phyloP scores from a whole-genome alignment of 2,888 invertebrate species.

The Clitarchus hookeri region DNA sequence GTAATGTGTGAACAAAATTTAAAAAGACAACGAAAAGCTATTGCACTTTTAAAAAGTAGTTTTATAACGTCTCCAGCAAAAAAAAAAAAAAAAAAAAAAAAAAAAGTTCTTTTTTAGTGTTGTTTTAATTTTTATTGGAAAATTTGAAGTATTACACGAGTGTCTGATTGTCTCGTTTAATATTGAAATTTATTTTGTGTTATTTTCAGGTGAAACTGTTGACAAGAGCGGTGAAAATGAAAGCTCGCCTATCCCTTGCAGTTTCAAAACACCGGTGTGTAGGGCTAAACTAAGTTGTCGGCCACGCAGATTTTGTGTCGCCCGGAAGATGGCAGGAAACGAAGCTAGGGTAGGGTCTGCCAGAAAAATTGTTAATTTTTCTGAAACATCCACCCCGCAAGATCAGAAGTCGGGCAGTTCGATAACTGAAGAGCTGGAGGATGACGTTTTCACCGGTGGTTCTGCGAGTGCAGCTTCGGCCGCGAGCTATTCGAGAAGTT shows the following conservation, averaged over 20 bases:
- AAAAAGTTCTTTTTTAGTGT: no score
- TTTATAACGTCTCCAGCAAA: no score
- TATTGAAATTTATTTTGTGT: neutral
- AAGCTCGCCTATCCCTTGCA: neutral
- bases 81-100: no score
- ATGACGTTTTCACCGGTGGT: neutral
- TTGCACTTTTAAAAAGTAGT: no score
- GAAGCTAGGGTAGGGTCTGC: neutral
- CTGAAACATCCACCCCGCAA: no score
- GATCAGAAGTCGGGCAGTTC: no score
- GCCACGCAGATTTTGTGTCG: neutral
- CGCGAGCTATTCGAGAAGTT: neutral
- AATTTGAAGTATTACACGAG: no score
- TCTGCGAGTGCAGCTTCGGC: neutral
- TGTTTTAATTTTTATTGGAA: no score
- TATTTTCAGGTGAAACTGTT: neutral
- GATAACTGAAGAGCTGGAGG: neutral
- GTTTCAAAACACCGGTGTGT: neutral
- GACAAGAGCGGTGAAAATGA: neutral
- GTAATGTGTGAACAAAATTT: no score
- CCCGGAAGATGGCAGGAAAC: neutral
- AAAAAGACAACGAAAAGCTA: no score
- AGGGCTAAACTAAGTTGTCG: neutral
- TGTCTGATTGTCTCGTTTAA: no score
- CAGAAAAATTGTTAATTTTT: no score